Percentiles rank a stretch among this genome's conserved stretches.
These are phyloP conservation scores for Urophycis tenuis DNA, from an alignment of 2,797 vertebrate species.

Conservation along the genomic window DNA sequence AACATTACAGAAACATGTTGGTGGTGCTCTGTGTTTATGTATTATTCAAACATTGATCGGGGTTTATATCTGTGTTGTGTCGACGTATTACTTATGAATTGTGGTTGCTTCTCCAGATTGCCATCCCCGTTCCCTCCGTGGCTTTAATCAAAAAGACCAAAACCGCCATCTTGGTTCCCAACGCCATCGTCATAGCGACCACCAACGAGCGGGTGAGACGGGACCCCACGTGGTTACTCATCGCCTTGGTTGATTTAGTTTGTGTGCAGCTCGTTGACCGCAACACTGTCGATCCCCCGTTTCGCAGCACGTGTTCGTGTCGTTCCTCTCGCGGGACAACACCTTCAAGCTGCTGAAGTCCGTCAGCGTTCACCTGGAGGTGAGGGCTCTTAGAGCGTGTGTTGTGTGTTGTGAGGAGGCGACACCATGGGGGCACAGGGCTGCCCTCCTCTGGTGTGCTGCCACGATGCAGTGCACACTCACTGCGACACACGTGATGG, in stretches of 20 bases:
- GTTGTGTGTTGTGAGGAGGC: no score
- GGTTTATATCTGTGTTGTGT: background rate
- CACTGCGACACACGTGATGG: background rate
- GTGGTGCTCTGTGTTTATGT: background rate
- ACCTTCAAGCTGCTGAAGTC: slow-evolving; percentile 88
- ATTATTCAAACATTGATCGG: background rate
- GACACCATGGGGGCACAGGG: no score
- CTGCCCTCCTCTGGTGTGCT: background rate
- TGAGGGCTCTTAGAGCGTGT: slow-evolving; percentile 59
- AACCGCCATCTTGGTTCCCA: slow-evolving; percentile 92
- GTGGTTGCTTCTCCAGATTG: slow-evolving; percentile 71
- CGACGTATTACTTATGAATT: background rate
- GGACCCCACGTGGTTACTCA: background rate
- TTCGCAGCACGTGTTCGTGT: slow-evolving; percentile 91
- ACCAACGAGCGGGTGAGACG: slow-evolving; percentile 78
- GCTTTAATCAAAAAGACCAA: slow-evolving; percentile 92
- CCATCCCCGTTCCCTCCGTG: slow-evolving; percentile 80
- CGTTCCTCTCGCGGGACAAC: slow-evolving; percentile 88
- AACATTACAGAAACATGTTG: background rate
- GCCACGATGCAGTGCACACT: background rate
- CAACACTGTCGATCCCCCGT: slow-evolving; percentile 27
- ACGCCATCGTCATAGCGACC: slow-evolving; percentile 85
- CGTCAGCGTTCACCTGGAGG: slow-evolving; percentile 83
- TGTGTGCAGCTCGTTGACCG: background rate
- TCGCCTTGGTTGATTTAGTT: no score